Evolutionary conservation across 2,888 invertebrate genomes (phyloP), one percentile per base, ranked within the genome.

Genomic region (Atrina japonica): DNA sequence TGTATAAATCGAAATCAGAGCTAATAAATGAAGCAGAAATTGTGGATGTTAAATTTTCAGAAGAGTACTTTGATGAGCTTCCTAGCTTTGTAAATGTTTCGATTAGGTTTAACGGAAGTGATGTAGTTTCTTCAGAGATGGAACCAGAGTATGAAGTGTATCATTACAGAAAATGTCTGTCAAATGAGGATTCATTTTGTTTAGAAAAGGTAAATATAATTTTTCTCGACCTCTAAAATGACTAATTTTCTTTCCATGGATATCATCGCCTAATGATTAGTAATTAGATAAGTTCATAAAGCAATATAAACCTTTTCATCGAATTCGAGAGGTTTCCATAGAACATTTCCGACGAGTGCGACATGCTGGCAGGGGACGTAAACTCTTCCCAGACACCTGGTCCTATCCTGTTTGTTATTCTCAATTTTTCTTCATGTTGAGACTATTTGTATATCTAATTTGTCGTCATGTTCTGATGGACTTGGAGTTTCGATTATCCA

Each of bases 61-160:
- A 35, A 29, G 18, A 56, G 1, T 27, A 27, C 3, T 16, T 21
- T 5, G 45, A 27, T 14, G 43, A 14, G 16, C 43, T 45, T 11
- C 6, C 23, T 21, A 9, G 18, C 7, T 47, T 47, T 47, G 23
- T 6, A n/a, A 9, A 40, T 27, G 14, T 25, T 16, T 14, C 40
- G 16, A 11, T 59, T n/a, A 16, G 11, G 1, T 61, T 68, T 43
- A n/a, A 21, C 41, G 61, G 47, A 16, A 18, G 16, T 45, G 70
- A 60, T 1, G 53, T 30, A 7, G 14, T 16, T 9, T 25, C 25
- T n/a, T 7, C 18, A n/a, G 45, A 35, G 53, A 23, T 30, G n/a
- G 40, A 60, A 16, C 60, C 65, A 29, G 60, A 60, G 30, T 70
- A 70, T 21, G 66, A 71, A 35, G 61, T 71, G 3, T 66, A 56